Percentiles rank a stretch among this genome's conserved stretches.
These are phyloP conservation scores for Drosophila carrolli DNA, from an alignment of 1,140 invertebrate genomes.

Conservation along the genomic window DNA sequence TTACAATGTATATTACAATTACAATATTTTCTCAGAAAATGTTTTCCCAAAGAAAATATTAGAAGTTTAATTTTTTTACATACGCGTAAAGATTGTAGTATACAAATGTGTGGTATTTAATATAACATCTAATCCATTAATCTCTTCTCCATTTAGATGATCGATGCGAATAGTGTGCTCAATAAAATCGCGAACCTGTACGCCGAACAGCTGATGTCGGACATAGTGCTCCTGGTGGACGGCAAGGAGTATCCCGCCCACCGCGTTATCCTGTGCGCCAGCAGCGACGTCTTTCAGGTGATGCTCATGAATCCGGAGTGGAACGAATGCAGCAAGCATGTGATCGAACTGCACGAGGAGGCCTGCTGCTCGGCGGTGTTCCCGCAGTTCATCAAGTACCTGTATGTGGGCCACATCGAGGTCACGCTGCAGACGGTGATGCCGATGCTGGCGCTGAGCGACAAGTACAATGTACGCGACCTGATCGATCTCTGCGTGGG, in stretches of 20 bases:
- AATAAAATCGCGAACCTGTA: constrained; percentile 93
- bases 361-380: constrained; percentile 93
- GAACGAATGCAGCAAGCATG: constrained; percentile 94
- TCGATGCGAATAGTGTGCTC: constrained; percentile 92
- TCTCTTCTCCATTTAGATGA: constrained; percentile 86
- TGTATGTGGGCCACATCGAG: constrained; percentile 96
- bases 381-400: constrained; percentile 95
- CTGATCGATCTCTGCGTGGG: constrained; percentile 92
- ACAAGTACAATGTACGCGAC: constrained; percentile 98
- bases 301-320: constrained; percentile 98
- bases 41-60: no score
- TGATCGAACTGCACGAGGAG: constrained; percentile 93
- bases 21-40: no score
- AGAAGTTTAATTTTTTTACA: no score
- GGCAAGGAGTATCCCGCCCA: constrained; percentile 94
- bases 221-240: constrained; percentile 92
- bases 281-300: constrained; percentile 97
- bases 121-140: background rate
- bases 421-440: constrained; percentile 93
- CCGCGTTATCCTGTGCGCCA: constrained; percentile 96
- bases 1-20: no score
- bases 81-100: no score
- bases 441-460: constrained; percentile 93
- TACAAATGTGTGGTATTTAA: background rate
- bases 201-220: constrained; percentile 93